A percentile compares a stretch with the other conserved stretches of the same genome.
phyloP scores from a whole-genome alignment of 2,888 invertebrate genomes.

The Anagyrus pseudococci region DNA sequence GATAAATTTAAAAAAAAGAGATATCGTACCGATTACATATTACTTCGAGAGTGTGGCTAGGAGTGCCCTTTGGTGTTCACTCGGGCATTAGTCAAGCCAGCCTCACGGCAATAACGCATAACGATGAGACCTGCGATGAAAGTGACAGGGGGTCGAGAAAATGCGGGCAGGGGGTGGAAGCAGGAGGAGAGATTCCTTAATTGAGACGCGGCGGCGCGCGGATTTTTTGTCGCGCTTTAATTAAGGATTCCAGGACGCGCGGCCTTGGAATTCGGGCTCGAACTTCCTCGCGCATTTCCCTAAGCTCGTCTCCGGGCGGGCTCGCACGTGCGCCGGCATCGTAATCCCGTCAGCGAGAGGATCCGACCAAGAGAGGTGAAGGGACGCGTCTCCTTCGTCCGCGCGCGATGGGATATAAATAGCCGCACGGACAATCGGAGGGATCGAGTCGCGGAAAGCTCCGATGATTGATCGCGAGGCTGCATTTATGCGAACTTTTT shows the following conservation, averaged over 20 bases:
- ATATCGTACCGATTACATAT: too few relatives aligned
- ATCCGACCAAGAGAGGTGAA: conserved; percentile 1
- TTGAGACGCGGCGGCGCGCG: conserved; percentile 20
- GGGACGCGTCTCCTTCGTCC: too few relatives aligned
- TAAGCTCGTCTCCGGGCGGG: conserved; percentile 16
- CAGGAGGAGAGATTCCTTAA: conserved; percentile 22
- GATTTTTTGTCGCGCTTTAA: conserved; percentile 33
- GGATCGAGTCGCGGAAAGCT: background rate
- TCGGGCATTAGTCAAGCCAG: too few relatives aligned
- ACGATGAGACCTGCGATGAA: too few relatives aligned
- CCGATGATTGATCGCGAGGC: too few relatives aligned
- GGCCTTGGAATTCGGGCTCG: conserved; percentile 16
- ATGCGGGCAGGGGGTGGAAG: background rate
- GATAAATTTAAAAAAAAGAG: too few relatives aligned
- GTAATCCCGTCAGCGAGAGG: conserved; percentile 23
- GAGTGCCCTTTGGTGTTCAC: too few relatives aligned
- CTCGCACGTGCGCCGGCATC: conserved; percentile 10
- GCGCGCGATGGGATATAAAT: conserved; percentile 16
- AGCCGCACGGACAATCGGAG: conserved; percentile 17
- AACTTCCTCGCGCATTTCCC: conserved; percentile 21
- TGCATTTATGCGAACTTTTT: too few relatives aligned
- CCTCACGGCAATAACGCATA: conserved; percentile 20
- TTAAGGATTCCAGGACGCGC: conserved; percentile 30
- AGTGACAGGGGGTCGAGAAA: background rate
- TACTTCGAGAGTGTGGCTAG: too few relatives aligned